Conservation (phyloP, 35 echinoderm and acorn worm genomes). For the Anneissia japonica region DNA sequence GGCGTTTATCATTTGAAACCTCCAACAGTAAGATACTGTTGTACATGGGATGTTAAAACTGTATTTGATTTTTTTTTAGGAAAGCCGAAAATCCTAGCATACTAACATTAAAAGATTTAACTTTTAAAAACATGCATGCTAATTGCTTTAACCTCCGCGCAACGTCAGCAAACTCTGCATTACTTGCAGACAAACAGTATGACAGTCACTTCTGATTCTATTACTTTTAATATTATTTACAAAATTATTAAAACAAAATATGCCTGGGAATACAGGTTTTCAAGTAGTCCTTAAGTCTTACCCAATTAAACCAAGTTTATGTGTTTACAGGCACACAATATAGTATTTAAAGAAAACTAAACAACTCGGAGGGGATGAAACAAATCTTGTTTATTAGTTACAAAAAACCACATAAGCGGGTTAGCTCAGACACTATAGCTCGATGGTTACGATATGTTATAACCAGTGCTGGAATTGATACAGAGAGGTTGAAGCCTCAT, state of each 20-base stretch:
- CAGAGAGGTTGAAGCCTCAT: background rate
- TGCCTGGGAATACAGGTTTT: conserved; percentile 23
- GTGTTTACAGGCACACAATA: conserved; percentile 23
- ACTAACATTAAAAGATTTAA: conserved; percentile 39
- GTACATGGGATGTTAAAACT: conserved; percentile 58
- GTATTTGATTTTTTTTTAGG: conserved; percentile 41
- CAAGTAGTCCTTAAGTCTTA: conserved; percentile 11
- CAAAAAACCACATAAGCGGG: conserved; percentile 13
- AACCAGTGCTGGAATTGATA: conserved; percentile 15
- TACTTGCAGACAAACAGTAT: background rate
- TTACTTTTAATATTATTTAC: conserved; percentile 20
- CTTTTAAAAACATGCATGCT: conserved; percentile 48
- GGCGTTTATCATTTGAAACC: conserved; percentile 58
- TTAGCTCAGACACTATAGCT: conserved; percentile 17
- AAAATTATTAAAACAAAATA: conserved; percentile 22
- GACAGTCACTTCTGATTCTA: background rate
- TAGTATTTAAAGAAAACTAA: conserved; percentile 29
- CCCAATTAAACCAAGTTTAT: conserved; percentile 27
- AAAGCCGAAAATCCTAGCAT: conserved; percentile 1
- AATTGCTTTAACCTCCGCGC: conserved; percentile 38
- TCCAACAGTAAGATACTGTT: conserved; percentile 30
- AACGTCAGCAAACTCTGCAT: conserved; percentile 45
- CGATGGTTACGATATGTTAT: conserved; percentile 32
- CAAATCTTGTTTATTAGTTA: conserved; percentile 39
- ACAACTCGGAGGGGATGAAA: background rate